Base-by-base conservation (phyloP, 53 echinoderm and acorn worm genomes). In the Actinopyga echinites region DNA sequence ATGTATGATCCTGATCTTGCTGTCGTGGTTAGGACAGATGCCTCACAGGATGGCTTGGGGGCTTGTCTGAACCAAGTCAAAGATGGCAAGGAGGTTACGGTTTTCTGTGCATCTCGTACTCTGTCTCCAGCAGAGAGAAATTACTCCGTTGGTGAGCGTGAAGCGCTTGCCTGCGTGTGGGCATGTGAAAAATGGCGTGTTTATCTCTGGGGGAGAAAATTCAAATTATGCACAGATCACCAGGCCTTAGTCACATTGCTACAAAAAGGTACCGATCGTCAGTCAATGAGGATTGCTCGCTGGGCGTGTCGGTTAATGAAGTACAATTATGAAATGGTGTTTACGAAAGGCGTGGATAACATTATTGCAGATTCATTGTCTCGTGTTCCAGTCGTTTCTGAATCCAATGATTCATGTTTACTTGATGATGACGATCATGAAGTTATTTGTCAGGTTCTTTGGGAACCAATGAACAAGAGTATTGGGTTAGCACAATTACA, bases 381-480 rank as follows among this genome's bases (percentile, higher is more conserved):
- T n/a, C n/a, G 62, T 1, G 62, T 61, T 1, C 62, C 62, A 61
- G 62, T 60, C 61, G 61, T 60, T 60, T 60, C 61, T 60, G 61
- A 60, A 60, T 60, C 61, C 61, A 60, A 60, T 60, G 61, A 60
- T 60, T 60, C 61, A 60, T 60, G 61, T 60, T 60, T 60, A 60
- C 61, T 60, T 8, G 61, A 60, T 60, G 61, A 60, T 60, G 32
- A 68, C 21, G 69, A 68, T 68, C 34, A 68, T 3, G 69, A 68
- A 3, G 3, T 68, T 36, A 68, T 68, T 68, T 68, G 69, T 5
- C 69, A 68, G 37, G 1, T 68, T 1, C 2, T 36, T 0, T 68
- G 33, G 37, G 69, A 68, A 6, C 62, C 62, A 61, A 61, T 61
- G 36, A 68, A 33, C 31, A 68, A 68, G 36, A 33, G 32, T 68